A percentile compares a stretch with the other conserved stretches of the same genome.
Conservation (phyloP, 2,113 vertebrate species). For the Pungitius pungitius region DNA sequence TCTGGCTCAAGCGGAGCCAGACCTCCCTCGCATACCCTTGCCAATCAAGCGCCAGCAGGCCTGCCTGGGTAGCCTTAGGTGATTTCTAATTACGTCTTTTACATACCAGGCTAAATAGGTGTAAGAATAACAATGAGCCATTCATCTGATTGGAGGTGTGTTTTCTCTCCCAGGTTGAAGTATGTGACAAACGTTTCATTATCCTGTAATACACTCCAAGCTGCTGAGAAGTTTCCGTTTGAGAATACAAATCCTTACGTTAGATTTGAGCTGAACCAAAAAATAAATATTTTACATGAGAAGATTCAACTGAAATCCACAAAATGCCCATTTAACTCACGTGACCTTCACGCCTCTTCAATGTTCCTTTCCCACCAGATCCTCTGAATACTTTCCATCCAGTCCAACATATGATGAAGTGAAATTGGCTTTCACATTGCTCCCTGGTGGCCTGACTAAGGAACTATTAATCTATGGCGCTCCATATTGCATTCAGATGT, state of each 20-base stretch:
- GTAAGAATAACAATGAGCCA: conserved; percentile 62
- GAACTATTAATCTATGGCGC: conserved; percentile 77
- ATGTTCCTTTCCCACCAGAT: conserved; percentile 26
- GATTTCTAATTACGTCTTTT: conserved; percentile 72
- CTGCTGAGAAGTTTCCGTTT: not conserved
- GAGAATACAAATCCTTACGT: not conserved
- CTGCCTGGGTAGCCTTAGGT: conserved; percentile 70
- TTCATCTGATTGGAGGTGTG: conserved; percentile 42
- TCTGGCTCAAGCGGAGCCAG: conserved; percentile 57
- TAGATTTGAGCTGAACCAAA: not conserved
- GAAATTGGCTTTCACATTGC: conserved; percentile 73
- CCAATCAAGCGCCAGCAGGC: conserved; percentile 71
- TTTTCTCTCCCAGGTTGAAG: conserved; percentile 57
- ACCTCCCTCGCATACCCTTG: conserved; percentile 73
- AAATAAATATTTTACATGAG: not conserved
- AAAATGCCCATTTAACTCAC: conserved; percentile 16
- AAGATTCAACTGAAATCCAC: conserved; percentile 15
- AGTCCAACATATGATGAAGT: conserved; percentile 68
- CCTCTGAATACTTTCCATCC: conserved; percentile 42
- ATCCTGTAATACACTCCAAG: conserved; percentile 19
- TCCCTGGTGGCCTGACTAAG: conserved; percentile 78
- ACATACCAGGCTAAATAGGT: conserved; percentile 48
- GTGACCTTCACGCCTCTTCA: conserved; percentile 52
- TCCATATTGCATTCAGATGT: conserved; percentile 79
- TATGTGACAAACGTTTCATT: conserved; percentile 25